phyloP scores from a whole-genome alignment of 2,113 vertebrate genomes.

The Lutjanus erythropterus region DNA sequence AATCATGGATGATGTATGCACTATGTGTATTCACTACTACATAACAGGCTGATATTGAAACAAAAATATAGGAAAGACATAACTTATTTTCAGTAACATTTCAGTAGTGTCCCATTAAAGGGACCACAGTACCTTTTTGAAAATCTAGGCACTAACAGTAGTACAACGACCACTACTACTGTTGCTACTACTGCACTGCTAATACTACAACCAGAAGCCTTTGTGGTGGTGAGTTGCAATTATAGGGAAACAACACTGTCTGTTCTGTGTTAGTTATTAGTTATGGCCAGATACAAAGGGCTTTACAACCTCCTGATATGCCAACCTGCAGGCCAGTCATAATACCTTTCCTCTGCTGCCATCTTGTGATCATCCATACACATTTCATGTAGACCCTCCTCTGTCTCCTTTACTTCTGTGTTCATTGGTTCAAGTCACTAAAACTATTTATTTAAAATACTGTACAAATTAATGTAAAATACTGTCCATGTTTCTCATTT shows the following conservation, averaged over 20 bases:
- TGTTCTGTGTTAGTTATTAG: background rate
- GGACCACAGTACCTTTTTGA: no score
- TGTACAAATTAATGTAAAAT: background rate
- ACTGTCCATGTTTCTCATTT: background rate
- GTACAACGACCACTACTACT: background rate
- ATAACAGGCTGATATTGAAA: no score
- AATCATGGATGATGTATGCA: no score
- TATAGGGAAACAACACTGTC: background rate
- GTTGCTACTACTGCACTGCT: background rate
- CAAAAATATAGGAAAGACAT: no score
- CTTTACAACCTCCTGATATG: background rate
- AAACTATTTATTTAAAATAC: background rate
- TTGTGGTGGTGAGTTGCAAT: background rate
- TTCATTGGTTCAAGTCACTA: no score
- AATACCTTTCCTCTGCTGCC: constrained; percentile 12
- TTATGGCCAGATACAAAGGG: no score
- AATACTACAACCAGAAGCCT: background rate
- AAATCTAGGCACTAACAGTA: no score
- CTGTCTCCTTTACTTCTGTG: background rate
- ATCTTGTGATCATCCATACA: constrained; percentile 47
- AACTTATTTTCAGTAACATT: no score
- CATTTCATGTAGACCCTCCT: background rate
- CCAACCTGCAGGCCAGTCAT: background rate
- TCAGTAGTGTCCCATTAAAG: no score
- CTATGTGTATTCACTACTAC: no score